Percentiles rank a stretch among this genome's conserved stretches.
Conservation (phyloP, 2,888 invertebrate species). For the Zygogramma bicolorata region DNA sequence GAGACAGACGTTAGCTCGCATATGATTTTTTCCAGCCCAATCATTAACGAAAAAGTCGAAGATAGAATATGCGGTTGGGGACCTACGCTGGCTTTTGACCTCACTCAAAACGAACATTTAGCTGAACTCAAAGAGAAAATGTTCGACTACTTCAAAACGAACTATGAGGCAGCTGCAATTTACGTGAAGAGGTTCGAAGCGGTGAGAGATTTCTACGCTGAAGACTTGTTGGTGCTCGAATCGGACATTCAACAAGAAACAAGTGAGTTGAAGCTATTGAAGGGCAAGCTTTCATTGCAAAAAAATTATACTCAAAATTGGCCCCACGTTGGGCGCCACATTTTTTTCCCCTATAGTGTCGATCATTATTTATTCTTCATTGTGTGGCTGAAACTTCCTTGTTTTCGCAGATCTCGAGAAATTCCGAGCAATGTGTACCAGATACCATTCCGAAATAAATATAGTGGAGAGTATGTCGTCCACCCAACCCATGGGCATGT, state of each 20-base stretch:
- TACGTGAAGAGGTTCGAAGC: constrained; percentile 76
- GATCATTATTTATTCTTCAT: too few species aligned
- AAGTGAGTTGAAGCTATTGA: constrained; percentile 63
- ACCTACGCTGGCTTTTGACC: constrained; percentile 77
- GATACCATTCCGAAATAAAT: constrained; percentile 78
- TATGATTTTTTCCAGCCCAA: constrained; percentile 71
- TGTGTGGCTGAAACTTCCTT: too few species aligned
- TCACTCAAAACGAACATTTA: constrained; percentile 76
- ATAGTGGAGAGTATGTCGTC: constrained; percentile 76
- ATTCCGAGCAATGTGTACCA: constrained; percentile 77
- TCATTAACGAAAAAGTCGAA: constrained; percentile 85
- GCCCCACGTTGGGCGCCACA: not conserved
- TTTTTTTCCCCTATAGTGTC: not conserved
- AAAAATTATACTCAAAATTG: too few species aligned
- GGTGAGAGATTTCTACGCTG: constrained; percentile 77
- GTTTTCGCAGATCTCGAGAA: constrained; percentile 73
- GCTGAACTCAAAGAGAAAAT: constrained; percentile 70
- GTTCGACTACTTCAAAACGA: constrained; percentile 70
- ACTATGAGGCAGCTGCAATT: constrained; percentile 73
- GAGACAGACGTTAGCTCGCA: too few species aligned
- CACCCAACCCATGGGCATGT: constrained; percentile 78
- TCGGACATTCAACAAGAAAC: constrained; percentile 74
- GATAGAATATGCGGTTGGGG: constrained; percentile 81
- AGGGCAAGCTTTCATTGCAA: too few species aligned
- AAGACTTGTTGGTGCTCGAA: constrained; percentile 77